These are phyloP conservation scores for Ibycter americanus DNA, from an alignment of 2,797 vertebrate genomes.

Conservation along the genomic window DNA sequence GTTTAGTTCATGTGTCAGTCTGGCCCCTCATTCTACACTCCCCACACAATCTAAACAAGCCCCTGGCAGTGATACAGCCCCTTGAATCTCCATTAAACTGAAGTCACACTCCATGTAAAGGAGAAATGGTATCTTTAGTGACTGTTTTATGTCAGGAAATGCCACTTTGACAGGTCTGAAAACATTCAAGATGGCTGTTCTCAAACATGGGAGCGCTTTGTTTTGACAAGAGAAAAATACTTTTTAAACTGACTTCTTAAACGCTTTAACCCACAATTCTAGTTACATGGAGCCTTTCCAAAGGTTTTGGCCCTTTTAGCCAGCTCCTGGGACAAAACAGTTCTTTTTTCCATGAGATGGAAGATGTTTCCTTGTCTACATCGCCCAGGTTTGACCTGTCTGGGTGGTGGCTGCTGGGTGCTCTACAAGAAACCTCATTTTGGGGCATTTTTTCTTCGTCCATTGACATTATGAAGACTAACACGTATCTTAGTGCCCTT, in stretches of 20 bases:
- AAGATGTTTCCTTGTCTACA: background rate
- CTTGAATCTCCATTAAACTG: background rate
- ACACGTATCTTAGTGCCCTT: background rate
- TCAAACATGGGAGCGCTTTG: background rate
- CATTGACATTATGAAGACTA: background rate
- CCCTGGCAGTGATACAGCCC: background rate
- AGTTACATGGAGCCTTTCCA: background rate
- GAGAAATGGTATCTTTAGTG: background rate
- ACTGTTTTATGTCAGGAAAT: constrained; percentile 9
- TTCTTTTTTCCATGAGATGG: background rate
- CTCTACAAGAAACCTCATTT: background rate
- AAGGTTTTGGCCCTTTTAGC: background rate
- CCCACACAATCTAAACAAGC: background rate
- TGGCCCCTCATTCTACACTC: background rate
- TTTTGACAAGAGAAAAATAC: constrained; percentile 15
- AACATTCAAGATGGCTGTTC: background rate
- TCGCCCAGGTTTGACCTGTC: background rate
- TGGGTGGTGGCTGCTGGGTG: background rate
- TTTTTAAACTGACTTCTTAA: background rate
- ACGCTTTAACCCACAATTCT: background rate
- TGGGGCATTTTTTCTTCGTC: background rate
- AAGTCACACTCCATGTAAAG: background rate
- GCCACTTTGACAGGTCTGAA: background rate
- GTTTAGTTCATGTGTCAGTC: background rate
- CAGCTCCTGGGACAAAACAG: background rate